These are phyloP conservation scores for Neoniphon sammara DNA, from an alignment of 2,797 vertebrate genomes.

Conservation along the genomic window DNA sequence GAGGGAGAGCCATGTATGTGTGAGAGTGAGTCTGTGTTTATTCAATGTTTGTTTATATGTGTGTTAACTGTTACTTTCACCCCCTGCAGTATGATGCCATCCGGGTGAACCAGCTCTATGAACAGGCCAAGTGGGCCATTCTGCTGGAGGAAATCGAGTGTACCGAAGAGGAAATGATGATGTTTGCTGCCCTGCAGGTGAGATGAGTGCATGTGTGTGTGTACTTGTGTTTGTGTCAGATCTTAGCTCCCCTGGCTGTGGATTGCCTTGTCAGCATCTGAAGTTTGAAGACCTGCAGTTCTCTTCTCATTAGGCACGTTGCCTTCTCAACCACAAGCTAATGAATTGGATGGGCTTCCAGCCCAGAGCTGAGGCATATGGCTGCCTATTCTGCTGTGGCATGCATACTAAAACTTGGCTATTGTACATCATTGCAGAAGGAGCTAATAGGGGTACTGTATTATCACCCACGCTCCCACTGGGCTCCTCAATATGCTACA, in stretches of 20 bases:
- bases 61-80: constrained; percentile 32
- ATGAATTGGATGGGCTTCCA: constrained; percentile 73
- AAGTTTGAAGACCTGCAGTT: constrained; percentile 47
- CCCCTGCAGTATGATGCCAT: constrained; percentile 94
- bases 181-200: constrained; percentile 99
- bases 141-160: constrained; percentile 99
- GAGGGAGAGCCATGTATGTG: constrained; percentile 10
- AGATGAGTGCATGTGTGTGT: constrained; percentile 1
- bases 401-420: constrained; percentile 38
- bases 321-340: constrained; percentile 64
- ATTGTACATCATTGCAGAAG: constrained; percentile 31
- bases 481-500: constrained; percentile 12
- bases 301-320: constrained; percentile 55
- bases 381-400: constrained; percentile 57
- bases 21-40: constrained; percentile 3
- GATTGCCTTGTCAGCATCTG: constrained; percentile 52
- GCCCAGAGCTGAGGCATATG: constrained; percentile 59
- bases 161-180: constrained; percentile 99
- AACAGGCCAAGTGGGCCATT: constrained; percentile 98
- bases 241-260: constrained; percentile 37
- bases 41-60: constrained; percentile 27
- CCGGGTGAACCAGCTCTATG: constrained; percentile 98
- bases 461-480: constrained; percentile 32
- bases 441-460: constrained; percentile 24
- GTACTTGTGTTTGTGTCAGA: constrained; percentile 25